Percentiles rank a stretch among this genome's conserved stretches.
These are phyloP conservation scores for Heliothis peltigera DNA, from an alignment of 2,888 invertebrate species.

Conservation along the genomic window DNA sequence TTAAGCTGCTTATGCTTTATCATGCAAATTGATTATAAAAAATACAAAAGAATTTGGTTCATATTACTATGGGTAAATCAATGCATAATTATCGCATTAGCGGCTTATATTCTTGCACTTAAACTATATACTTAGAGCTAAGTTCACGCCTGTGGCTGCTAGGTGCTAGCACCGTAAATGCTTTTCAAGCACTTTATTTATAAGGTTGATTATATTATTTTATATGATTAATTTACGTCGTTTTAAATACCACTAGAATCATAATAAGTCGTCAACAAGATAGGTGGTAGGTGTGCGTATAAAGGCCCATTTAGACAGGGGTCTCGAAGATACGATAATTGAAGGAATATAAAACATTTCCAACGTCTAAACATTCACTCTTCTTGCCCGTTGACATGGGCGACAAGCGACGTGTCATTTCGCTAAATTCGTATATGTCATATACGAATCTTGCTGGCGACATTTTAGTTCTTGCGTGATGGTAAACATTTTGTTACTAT, in stretches of 20 bases:
- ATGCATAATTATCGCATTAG: slow-evolving; percentile 2
- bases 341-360: too few species aligned
- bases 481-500: too few species aligned
- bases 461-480: too few species aligned
- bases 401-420: too few species aligned
- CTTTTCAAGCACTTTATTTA: slow-evolving; percentile 66
- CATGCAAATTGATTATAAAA: slow-evolving; percentile 19
- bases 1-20: slow-evolving; percentile 51
- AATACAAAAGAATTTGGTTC: neutral
- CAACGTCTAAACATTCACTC: too few species aligned
- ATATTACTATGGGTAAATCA: neutral
- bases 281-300: slow-evolving; percentile 2
- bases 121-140: slow-evolving; percentile 46
- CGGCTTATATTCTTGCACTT: slow-evolving; percentile 22
- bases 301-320: too few species aligned
- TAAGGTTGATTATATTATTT: slow-evolving; percentile 51
- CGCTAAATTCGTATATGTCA: too few species aligned
- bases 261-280: slow-evolving; percentile 13
- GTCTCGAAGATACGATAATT: too few species aligned
- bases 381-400: too few species aligned
- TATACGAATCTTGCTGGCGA: too few species aligned
- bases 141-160: slow-evolving; percentile 33
- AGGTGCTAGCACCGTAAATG: slow-evolving; percentile 67
- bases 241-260: slow-evolving; percentile 62
- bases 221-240: slow-evolving; percentile 60